A percentile compares a stretch with the other conserved stretches of the same genome.
phyloP scores from a whole-genome alignment of 2,113 vertebrate species.

The Suricata suricatta region DNA sequence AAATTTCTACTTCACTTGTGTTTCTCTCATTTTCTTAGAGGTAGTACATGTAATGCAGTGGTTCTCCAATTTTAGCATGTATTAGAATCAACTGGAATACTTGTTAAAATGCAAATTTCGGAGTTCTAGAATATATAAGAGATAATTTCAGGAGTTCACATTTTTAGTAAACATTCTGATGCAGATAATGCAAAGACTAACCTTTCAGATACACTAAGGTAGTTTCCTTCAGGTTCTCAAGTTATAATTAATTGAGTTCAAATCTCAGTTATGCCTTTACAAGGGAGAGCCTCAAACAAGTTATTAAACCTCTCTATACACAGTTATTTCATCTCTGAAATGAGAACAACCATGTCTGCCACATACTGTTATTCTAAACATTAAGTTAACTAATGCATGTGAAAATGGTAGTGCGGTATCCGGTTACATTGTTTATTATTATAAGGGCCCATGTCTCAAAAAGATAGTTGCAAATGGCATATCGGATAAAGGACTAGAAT shows the following conservation, averaged over 20 bases:
- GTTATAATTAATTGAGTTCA: background rate
- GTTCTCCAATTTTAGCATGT: constrained; percentile 40
- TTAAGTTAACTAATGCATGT: background rate
- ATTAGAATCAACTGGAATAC: background rate
- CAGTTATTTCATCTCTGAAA: constrained; percentile 29
- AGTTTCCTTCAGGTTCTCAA: background rate
- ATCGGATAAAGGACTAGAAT: no score
- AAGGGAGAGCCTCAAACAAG: background rate
- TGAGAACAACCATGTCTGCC: background rate
- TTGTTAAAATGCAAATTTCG: constrained; percentile 56
- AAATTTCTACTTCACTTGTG: constrained; percentile 49
- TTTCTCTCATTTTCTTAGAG: constrained; percentile 42
- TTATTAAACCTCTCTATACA: background rate
- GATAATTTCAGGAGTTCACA: background rate
- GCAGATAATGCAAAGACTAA: background rate
- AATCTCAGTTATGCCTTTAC: background rate
- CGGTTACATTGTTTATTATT: background rate
- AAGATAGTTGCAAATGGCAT: no score
- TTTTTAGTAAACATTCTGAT: constrained; percentile 13
- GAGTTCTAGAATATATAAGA: constrained; percentile 27
- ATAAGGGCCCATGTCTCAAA: background rate
- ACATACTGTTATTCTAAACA: background rate
- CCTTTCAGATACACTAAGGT: background rate
- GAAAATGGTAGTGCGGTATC: background rate
- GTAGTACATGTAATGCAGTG: background rate